Evolutionary conservation across 2,797 vertebrate genomes (phyloP), one percentile per base, ranked within the genome.

Genomic region (Gallinago solitaria): DNA sequence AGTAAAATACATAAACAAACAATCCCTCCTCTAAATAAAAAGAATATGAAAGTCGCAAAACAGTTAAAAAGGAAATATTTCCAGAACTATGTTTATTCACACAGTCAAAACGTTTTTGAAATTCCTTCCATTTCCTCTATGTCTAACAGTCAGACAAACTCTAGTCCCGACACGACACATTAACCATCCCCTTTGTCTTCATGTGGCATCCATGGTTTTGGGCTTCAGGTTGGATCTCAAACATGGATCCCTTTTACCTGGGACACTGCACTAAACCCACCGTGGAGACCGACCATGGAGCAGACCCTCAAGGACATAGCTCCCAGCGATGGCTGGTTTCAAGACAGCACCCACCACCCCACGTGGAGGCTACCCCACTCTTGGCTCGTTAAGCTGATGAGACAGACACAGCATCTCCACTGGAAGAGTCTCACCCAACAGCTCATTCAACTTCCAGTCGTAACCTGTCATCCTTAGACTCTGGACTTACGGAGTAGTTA

Each of bases 151-250:
- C 51, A 69, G 54, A 53, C 33, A 50, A 17, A 20, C 60, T n/a
- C 70, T 16, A 13, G 53, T 25, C 53, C 61, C 27, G 33, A 61
- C n/a, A 60, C 1, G 1, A 37, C 32, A 24, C 21, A 0, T 8
- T 32, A 48, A 45, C 30, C 0, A 0, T 14, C 41, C 64, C 35
- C 28, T 28, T 50, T 15, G 28, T 16, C 79, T 35, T 7, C 1
- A 4, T 23, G 16, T 0, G 0, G n/a, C 19, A 71, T 53, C 27
- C 0, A 0, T 0, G 1, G 15, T 4, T 80, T 43, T 0, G 3
- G 39, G 16, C 3, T 7, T 41, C 48, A n/a, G 25, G n/a, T 0
- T 2, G 3, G 67, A 78, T 5, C 24, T 39, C 17, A 41, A 60
- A 5, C 65, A 5, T 0, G 1, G 71, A 67, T 15, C 47, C 33